These are phyloP conservation scores for Drosophila neotestacea DNA, from an alignment of 2,888 invertebrate genomes.

Conservation along the genomic window DNA sequence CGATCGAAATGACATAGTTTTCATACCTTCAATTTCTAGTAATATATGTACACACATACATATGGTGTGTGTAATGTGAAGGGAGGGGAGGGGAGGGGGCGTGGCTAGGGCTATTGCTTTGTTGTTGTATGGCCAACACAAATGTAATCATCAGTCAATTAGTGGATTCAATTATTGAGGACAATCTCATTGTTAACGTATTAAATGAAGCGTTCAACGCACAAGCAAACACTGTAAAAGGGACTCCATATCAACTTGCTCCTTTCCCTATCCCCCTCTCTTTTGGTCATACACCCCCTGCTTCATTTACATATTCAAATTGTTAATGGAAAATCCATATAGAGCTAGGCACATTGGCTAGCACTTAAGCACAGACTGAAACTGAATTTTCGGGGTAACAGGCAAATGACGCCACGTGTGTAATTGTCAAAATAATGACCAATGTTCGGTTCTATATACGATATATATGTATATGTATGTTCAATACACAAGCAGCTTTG, in stretches of 20 bases:
- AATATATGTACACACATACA: constrained; percentile 13
- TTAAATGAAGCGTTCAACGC: constrained; percentile 78
- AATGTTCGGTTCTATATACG: constrained; percentile 40
- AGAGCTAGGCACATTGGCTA: constrained; percentile 45
- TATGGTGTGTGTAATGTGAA: too few relatives aligned
- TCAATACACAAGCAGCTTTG: constrained; percentile 44
- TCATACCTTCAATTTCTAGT: constrained; percentile 9
- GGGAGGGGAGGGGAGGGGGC: background rate
- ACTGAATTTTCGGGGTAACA: constrained; percentile 23
- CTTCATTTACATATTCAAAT: constrained; percentile 78
- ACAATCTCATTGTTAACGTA: constrained; percentile 80
- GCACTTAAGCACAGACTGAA: constrained; percentile 40
- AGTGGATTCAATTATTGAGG: constrained; percentile 83
- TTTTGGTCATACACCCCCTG: constrained; percentile 1
- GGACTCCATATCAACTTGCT: constrained; percentile 13
- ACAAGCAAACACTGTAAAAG: constrained; percentile 70
- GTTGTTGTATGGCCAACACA: constrained; percentile 72
- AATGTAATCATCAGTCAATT: constrained; percentile 82
- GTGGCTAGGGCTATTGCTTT: constrained; percentile 13
- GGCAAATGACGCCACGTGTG: constrained; percentile 74
- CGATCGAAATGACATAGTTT: constrained; percentile 63
- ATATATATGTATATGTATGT: constrained; percentile 10
- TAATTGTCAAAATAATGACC: constrained; percentile 83
- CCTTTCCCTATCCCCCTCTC: too few relatives aligned
- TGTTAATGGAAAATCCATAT: constrained; percentile 82